A percentile compares a stretch with the other conserved stretches of the same genome.
phyloP scores from a whole-genome alignment of 2,888 invertebrate species.

The Alcis repandata region DNA sequence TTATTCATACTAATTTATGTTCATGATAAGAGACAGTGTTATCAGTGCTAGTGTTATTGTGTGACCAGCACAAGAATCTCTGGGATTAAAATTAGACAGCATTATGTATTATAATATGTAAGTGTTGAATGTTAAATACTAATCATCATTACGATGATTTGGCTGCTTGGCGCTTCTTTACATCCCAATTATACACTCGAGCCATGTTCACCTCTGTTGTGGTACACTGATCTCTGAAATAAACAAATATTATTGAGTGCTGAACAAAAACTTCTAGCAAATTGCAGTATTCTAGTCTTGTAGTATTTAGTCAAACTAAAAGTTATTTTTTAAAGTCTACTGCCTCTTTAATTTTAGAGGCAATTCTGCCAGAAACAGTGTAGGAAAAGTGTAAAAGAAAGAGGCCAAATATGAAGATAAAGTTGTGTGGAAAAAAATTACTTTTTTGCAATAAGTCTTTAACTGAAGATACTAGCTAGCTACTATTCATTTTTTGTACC shows the following conservation, averaged over 20 bases:
- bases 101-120: background rate
- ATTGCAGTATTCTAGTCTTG: too few relatives aligned
- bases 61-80: conserved; percentile 18
- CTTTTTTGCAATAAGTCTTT: too few relatives aligned
- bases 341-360: too few relatives aligned
- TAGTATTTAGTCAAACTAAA: too few relatives aligned
- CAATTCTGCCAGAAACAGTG: too few relatives aligned
- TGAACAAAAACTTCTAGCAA: too few relatives aligned
- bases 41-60: conserved; percentile 9
- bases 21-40: conserved; percentile 1
- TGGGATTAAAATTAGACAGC: conserved; percentile 9
- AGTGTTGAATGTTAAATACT: conserved; percentile 12
- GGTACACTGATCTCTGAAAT: conserved; percentile 96
- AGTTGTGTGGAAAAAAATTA: too few relatives aligned
- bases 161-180: conserved; percentile 94
- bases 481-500: too few relatives aligned
- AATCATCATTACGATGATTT: conserved; percentile 68
- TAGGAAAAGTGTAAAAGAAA: too few relatives aligned
- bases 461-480: too few relatives aligned
- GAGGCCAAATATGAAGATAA: too few relatives aligned
- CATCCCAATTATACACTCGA: conserved; percentile 99
- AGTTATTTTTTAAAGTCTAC: too few relatives aligned
- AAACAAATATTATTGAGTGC: conserved; percentile 16
- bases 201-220: conserved; percentile 99
- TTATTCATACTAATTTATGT: conserved; percentile 7